phyloP scores from a whole-genome alignment of 30 jellyfish, hydroid and myxozoan species.

The Cassiopea xamachana region DNA sequence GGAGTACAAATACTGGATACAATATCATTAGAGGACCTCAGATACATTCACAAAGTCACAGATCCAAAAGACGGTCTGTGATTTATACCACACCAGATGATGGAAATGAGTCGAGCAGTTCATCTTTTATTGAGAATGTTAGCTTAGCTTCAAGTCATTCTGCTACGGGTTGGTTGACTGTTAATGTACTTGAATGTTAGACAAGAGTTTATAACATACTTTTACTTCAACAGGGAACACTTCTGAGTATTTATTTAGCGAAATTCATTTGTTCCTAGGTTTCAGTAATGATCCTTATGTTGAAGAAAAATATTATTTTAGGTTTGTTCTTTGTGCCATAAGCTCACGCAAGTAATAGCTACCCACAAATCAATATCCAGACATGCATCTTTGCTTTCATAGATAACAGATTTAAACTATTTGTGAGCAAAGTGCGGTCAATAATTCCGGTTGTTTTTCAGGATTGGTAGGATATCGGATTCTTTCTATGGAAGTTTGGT shows the following conservation, averaged over 20 bases:
- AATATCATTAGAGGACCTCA: slow-evolving; percentile 18
- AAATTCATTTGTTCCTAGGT: too few species aligned
- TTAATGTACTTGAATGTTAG: not conserved
- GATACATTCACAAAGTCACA: slow-evolving; percentile 14
- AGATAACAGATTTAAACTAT: too few species aligned
- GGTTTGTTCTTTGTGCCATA: too few species aligned
- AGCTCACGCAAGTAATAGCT: too few species aligned
- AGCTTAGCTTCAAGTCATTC: not conserved
- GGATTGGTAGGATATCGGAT: not conserved
- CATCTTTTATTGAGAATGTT: not conserved
- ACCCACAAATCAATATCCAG: too few species aligned
- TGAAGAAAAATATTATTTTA: too few species aligned
- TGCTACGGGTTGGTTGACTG: not conserved
- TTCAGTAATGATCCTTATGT: too few species aligned
- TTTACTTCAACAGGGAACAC: too few species aligned
- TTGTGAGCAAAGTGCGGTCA: not conserved
- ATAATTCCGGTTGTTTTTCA: not conserved
- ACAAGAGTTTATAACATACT: too few species aligned
- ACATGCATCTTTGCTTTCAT: too few species aligned
- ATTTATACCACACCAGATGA: slow-evolving; percentile 51
- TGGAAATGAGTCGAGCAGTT: not conserved
- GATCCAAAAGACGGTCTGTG: slow-evolving; percentile 24
- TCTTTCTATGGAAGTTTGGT: not conserved
- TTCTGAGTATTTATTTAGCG: too few species aligned
- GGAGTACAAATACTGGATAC: not conserved